phyloP scores from a whole-genome alignment of 1,140 invertebrate genomes.

The Limonius californicus region DNA sequence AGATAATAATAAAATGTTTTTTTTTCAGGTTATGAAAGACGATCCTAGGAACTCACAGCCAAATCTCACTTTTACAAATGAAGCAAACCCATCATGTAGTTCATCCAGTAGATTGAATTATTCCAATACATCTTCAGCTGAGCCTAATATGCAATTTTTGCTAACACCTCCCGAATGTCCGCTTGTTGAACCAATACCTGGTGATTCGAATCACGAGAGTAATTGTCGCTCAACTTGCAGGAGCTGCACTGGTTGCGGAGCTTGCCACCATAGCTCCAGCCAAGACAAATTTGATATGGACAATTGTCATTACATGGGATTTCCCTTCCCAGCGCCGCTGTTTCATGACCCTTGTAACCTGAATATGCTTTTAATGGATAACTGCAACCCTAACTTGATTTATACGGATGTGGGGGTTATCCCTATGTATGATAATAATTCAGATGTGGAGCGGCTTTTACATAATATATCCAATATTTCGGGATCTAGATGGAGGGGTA shows the following conservation, averaged over 20 bases:
- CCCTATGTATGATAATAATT: conserved; percentile 1
- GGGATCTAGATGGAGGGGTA: no score
- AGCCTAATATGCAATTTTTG: no score
- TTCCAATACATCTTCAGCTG: no score
- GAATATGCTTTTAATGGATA: neutral
- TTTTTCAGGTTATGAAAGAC: no score
- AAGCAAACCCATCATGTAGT: no score
- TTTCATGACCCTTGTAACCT: neutral
- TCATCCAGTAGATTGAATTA: no score
- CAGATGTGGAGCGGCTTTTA: neutral
- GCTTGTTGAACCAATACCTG: neutral
- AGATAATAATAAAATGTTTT: no score
- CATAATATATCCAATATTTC: neutral
- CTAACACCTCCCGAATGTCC: neutral
- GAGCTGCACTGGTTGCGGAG: neutral
- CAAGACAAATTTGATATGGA: neutral
- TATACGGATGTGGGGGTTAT: neutral
- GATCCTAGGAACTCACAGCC: no score
- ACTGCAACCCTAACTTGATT: conserved; percentile 1
- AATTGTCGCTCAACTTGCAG: neutral
- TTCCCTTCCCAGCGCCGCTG: neutral
- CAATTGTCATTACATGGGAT: neutral
- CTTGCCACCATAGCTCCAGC: neutral
- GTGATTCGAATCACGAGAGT: neutral
- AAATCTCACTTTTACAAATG: no score